Evolutionary conservation across 2,113 vertebrate species (phyloP), one percentile per base, ranked within the genome.

Genomic region (Lagopus muta): DNA sequence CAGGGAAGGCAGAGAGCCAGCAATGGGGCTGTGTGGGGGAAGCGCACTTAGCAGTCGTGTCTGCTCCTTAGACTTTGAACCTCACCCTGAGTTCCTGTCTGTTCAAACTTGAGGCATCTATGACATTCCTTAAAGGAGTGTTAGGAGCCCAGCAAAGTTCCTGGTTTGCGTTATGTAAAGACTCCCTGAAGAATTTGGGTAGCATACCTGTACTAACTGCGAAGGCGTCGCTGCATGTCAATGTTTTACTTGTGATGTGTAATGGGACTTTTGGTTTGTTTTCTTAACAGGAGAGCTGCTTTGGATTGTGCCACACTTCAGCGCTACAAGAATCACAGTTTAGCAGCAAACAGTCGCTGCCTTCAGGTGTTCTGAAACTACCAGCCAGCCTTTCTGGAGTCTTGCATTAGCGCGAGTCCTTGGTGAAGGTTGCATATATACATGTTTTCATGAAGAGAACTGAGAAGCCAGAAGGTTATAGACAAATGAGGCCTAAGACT

Each of bases 401-500:
- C 85, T 93, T 92, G 88, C 38, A 62, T 95, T 90, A 90, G 50
- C 24, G 64, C 40, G 43, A 97, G 67, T 98, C 86, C 97, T 98
- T 97, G 94, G 95, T 96, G 97, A 86, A 97, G 95, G 96, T 95
- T 94, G 89, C 96, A 93, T 66, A 96, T 92, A 97, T 98, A 98
- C 97, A 99, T 99, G 98, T 97, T 98, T 99, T 98, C 98, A 99
- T 99, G 99, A 99, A 98, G 99, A 99, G 99, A 97, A 98, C 97
- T 80, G 99, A 99, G 98, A 99, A 99, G 96, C 98, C 99, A 97
- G 99, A 99, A 97, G 98, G 99, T 97, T 98, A 99, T 98, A 98
- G 99, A 98, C 99, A 99, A 90, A 99, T 99, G 99, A 98, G 99
- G 98, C 99, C 99, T 97, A 99, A 99, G 98, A 99, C 99, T 55